Base-by-base conservation (phyloP, 1,140 invertebrate genomes). In the Temnothorax curvispinosus region DNA sequence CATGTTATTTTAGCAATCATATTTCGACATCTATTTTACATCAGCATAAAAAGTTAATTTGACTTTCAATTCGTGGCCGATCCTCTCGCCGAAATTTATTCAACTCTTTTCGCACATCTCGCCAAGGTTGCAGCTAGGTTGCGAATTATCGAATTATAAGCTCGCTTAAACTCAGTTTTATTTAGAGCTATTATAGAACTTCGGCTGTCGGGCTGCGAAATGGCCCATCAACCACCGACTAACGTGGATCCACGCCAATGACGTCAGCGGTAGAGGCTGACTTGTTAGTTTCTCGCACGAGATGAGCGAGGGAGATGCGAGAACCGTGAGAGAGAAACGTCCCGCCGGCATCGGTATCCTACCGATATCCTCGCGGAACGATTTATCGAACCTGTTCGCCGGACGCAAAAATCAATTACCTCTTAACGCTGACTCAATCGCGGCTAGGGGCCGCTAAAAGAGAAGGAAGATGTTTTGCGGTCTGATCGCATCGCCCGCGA, bases 301-400 rank as follows among this genome's bases (percentile, higher is more conserved):
- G 50, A 82, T 21, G 47, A 65, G 72, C 64, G 64, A 87, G 27
- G 41, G 58, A 67, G 58, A 89, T 64, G 38, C 77, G 89, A 87
- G 77, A 89, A 81, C 44, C 71, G 50, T 64, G 71, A 89, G 86
- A 84, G 60, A 82, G 78, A 77, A 27, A 76, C 38, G 62, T 86
- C 58, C 60, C 62, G 65, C 47, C 11, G 60, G 50, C 9, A 6
- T 6, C 47, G 18, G 52, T 60, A 38, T 81, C 8, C 50, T 81
- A 58, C 5, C 50, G 60, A 81, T 82, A 81, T 67, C 27, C 72
- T 78, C 47, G 60, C 47, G 47, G 8, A 77, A 58, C 82, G 18
- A 77, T 85, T 85, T 78, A 78, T 78, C 47, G 82, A 78, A 85
- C 82, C 82, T 78, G 82, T 85, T 85, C 9, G 82, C 38, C 58